Evolutionary conservation across 2,113 vertebrate species (phyloP), one percentile per base, ranked within the genome.

Genomic region (Megaleporinus macrocephalus): DNA sequence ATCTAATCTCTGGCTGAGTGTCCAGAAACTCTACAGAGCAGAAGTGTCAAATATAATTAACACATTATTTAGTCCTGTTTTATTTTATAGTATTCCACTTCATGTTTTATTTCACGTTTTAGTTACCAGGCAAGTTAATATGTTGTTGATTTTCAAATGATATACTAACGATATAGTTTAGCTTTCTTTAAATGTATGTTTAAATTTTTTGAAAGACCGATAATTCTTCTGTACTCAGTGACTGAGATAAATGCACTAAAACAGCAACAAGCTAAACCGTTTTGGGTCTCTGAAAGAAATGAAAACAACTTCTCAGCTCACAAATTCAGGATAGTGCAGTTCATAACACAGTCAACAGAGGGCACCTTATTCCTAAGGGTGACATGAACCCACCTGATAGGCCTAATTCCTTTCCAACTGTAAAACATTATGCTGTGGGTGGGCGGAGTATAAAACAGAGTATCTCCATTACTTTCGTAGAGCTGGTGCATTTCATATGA

Each of bases 261-360:
- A 51, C 2, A 16, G 16, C 10, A 16, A 51, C 1, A 51, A 51
- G 49, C 49, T 11, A 51, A 65, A 65, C 18, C 13, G 26, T 65
- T 63, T 66, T 30, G 30, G 26, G 63, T 33, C 15, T 24, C 11
- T 63, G n/a, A 24, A 72, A 80, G 29, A 15, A 63, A 27, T 44
- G 20, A 55, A 29, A 68, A 53, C 44, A 7, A 68, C 15, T 44
- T 65, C 30, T 44, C 24, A 1, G 18, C 15, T 10, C 29, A 33
- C 29, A 44, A 44, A 70, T 76, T 41, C 78, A 70, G 44, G 74
- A 80, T 47, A 1, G 57, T 92, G 92, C 85, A 92, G 89, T 93
- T 86, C 91, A 82, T 74, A 18, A 44, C 86, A 69, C 80, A 13
- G 89, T 84, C 90, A 88, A 88, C 87, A 89, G 92, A 92, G 92